Evolutionary conservation across 2,113 vertebrate species (phyloP).

Genomic region (Pionites leucogaster): DNA sequence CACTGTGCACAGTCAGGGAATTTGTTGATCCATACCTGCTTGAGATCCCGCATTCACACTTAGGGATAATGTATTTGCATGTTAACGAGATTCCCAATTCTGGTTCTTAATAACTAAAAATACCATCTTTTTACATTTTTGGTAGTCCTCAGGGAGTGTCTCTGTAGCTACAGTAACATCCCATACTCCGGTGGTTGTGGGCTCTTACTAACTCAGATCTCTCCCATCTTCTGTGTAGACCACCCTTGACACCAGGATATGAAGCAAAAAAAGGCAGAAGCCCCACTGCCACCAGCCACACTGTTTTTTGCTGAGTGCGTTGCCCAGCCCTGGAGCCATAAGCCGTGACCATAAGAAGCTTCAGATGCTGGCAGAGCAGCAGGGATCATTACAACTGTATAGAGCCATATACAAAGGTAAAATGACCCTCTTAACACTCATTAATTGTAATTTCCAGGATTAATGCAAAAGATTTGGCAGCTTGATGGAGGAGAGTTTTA

Average conservation of each 20-base stretch:
- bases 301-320: background rate
- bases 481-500: constrained; percentile 45
- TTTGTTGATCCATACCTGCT: background rate
- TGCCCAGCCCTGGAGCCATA: background rate
- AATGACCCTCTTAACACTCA: constrained; percentile 62
- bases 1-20: background rate
- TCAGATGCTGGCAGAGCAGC: background rate
- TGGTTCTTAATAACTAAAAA: background rate
- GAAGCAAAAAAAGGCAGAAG: background rate
- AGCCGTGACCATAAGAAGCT: background rate
- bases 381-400: constrained; percentile 7
- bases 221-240: background rate
- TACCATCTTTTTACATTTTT: background rate
- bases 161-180: background rate
- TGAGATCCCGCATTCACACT: background rate
- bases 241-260: background rate
- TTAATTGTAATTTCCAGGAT: constrained; percentile 68
- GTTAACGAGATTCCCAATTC: background rate
- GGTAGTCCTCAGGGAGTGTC: background rate
- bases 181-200: background rate
- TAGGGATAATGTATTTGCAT: background rate
- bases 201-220: background rate
- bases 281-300: background rate
- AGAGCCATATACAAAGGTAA: constrained; percentile 33
- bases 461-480: constrained; percentile 66